Evolutionary conservation across 1,140 invertebrate genomes (phyloP).

Genomic region (Spodoptera frugiperda): DNA sequence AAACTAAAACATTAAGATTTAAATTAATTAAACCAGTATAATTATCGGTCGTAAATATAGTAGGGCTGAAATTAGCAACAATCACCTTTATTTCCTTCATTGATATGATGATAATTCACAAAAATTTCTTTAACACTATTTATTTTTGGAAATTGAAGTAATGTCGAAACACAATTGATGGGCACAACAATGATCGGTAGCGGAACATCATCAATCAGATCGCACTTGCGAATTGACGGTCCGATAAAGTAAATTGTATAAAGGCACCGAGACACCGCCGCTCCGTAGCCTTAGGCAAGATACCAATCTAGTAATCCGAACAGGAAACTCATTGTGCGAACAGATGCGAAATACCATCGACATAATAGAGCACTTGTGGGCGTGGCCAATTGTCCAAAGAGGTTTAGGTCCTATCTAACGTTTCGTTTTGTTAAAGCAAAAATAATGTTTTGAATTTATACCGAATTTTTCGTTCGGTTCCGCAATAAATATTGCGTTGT

Average conservation of each 20-base stretch:
- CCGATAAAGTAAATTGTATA: constrained; percentile 62
- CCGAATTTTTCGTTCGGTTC: constrained; percentile 11
- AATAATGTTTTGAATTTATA: constrained; percentile 39
- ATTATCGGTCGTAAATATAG: too few species aligned
- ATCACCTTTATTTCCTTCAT: too few species aligned
- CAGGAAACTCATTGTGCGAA: constrained; percentile 82
- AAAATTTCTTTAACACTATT: too few species aligned
- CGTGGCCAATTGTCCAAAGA: constrained; percentile 76
- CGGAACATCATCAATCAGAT: constrained; percentile 63
- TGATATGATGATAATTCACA: too few species aligned
- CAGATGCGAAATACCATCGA: constrained; percentile 83
- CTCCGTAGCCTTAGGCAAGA: constrained; percentile 70
- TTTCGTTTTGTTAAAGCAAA: constrained; percentile 45
- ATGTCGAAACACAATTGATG: neutral
- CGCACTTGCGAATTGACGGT: constrained; percentile 63
- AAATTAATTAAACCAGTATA: too few species aligned
- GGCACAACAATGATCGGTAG: constrained; percentile 6
- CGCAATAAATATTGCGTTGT: constrained; percentile 45
- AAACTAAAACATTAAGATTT: too few species aligned
- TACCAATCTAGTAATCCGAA: constrained; percentile 81
- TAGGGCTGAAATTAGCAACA: too few species aligned
- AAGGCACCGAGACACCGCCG: constrained; percentile 50
- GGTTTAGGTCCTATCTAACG: constrained; percentile 57
- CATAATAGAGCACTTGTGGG: constrained; percentile 72
- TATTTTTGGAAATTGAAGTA: neutral